Percentiles rank a stretch among this genome's conserved stretches.
phyloP scores from a whole-genome alignment of 35 echinoderm and acorn worm genomes.

The Diadema setosum region DNA sequence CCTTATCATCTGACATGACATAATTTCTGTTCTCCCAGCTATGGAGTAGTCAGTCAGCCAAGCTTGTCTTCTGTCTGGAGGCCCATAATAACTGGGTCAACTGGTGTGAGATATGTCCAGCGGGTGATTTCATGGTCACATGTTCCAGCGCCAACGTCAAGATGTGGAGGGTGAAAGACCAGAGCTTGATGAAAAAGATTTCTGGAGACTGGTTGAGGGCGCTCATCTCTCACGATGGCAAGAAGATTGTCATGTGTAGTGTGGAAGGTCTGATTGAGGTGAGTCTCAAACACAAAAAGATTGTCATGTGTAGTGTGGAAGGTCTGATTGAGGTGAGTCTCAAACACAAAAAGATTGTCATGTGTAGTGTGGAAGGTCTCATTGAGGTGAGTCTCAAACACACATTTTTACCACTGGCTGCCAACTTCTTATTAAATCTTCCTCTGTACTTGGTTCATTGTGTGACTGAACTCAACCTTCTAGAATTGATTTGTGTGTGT shows the following conservation, averaged over 20 bases:
- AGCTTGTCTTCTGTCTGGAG: background rate
- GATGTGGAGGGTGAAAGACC: background rate
- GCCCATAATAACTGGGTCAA: constrained; percentile 55
- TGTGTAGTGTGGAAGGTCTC: background rate
- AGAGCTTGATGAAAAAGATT: background rate
- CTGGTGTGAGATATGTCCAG: constrained; percentile 80
- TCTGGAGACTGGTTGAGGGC: constrained; percentile 28
- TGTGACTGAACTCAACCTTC: no score
- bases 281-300: background rate
- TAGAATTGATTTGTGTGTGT: no score
- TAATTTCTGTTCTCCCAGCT: constrained; percentile 9
- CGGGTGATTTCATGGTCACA: constrained; percentile 42
- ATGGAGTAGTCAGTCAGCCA: constrained; percentile 34
- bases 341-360: background rate
- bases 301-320: background rate
- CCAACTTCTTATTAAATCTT: no score
- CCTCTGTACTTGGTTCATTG: no score
- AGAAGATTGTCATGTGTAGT: constrained; percentile 10
- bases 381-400: background rate
- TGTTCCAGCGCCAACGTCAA: constrained; percentile 24
- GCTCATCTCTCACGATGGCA: constrained; percentile 51
- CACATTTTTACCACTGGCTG: no score
- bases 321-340: background rate
- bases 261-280: background rate
- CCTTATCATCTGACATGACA: no score